Evolutionary conservation across 1,140 invertebrate species (phyloP), one percentile per base, ranked within the genome.

Genomic region (Drosophila suzukii): DNA sequence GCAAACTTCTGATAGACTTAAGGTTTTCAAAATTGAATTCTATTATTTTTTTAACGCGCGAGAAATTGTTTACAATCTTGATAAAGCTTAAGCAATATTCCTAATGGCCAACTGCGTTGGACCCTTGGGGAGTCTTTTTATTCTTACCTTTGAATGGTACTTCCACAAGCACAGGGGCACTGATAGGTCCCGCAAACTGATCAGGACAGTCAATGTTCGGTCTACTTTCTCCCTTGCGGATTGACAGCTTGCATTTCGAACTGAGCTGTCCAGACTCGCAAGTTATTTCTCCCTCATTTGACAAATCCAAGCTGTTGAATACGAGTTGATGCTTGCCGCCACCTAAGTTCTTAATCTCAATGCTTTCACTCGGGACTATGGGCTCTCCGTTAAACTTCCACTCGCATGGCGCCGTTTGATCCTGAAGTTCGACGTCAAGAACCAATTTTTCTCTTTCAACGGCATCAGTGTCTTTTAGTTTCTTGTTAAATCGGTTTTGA

Each of bases 401-500:
- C 58, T 97, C 96, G n/a, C 97, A 96, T 38, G 97, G 95, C 0
- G 98, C 97, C 20, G 97, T 98, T 91, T 98, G 97, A 93, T 99
- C 98, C 92, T 98, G 97, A 11, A 99, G 94, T 93, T 99, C 97
- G 41, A 98, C 94, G 89, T 99, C 98, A 2, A 99, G 93, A 6
- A 98, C 95, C 11, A 98, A 93, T 77, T 97, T 97, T 81, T 98
- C 97, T 75, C 97, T 95, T 93, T 99, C 98, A 81, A 98, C 95
- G 30, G 95, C 96, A 75, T 96, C 96, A 3, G 96, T 98, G 92
- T 99, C 98, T 92, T 98, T 97, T 6, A 99, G 94, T 93, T 98
- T 98, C 93, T 99, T 99, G 92, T 98, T 97, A 94, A 99, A 99
- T 74, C 97, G 96, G 93, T 99, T 98, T 79, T 96, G 95, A 93